phyloP scores from a whole-genome alignment of 2,888 invertebrate genomes.

The Polymixis lichenea region DNA sequence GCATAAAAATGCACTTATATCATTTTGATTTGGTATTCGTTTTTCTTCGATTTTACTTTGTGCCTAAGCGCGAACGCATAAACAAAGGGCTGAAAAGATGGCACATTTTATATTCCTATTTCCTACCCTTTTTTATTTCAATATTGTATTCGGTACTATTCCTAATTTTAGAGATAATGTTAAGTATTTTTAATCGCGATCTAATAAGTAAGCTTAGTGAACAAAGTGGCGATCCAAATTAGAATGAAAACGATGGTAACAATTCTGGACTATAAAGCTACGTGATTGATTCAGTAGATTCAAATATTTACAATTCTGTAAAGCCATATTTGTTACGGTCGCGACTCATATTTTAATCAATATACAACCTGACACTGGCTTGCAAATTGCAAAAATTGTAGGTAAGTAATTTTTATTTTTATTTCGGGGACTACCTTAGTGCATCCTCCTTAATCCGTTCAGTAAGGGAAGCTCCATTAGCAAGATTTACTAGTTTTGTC shows the following conservation, averaged over 20 bases:
- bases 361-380: too few relatives aligned
- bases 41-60: background rate
- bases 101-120: background rate
- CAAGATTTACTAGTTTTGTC: background rate
- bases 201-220: background rate
- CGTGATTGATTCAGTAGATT: background rate
- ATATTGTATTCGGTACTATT: background rate
- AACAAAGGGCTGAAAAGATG: background rate
- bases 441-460: background rate
- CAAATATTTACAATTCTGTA: too few relatives aligned
- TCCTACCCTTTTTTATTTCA: background rate
- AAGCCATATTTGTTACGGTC: too few relatives aligned
- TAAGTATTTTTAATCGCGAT: background rate
- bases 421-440: too few relatives aligned
- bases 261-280: background rate
- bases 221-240: background rate
- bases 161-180: background rate
- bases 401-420: too few relatives aligned
- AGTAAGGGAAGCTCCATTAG: background rate
- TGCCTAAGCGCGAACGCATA: background rate
- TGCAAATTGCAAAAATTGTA: too few relatives aligned
- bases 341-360: too few relatives aligned
- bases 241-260: background rate
- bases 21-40: background rate
- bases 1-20: background rate